Conservation (phyloP, 2,888 invertebrate genomes). For the Chloroclysta siterata region DNA sequence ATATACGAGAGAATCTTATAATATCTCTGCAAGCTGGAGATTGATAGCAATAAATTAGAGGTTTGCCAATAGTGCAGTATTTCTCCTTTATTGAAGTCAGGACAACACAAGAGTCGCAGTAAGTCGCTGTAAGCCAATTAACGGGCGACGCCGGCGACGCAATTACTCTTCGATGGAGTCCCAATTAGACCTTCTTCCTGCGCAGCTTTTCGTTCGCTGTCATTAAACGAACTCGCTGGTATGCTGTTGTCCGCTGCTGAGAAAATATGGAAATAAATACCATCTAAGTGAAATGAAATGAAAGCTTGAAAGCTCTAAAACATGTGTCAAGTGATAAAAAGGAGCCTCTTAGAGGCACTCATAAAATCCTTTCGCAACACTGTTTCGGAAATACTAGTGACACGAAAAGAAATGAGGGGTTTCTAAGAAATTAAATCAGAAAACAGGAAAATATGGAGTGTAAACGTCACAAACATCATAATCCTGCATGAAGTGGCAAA, state of each 20-base stretch:
- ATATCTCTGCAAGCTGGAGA: background rate
- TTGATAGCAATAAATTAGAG: slow-evolving; percentile 7
- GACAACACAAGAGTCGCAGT: slow-evolving; percentile 17
- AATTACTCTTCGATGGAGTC: slow-evolving; percentile 39
- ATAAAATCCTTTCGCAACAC: no score
- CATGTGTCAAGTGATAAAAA: no score
- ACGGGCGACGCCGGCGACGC: slow-evolving; percentile 34
- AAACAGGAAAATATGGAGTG: no score
- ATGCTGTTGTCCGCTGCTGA: background rate
- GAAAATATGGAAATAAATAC: slow-evolving; percentile 1
- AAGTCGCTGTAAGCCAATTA: slow-evolving; percentile 32
- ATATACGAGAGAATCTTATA: background rate
- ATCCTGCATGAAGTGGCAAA: no score
- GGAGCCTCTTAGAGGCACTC: no score
- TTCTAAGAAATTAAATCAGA: no score
- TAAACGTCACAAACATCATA: no score
- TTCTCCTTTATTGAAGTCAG: slow-evolving; percentile 7
- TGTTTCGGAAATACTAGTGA: no score
- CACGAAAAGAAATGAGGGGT: no score
- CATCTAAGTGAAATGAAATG: no score
- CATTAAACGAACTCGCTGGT: slow-evolving; percentile 26
- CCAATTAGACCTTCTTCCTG: slow-evolving; percentile 38
- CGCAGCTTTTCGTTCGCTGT: slow-evolving; percentile 24
- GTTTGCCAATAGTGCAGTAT: slow-evolving; percentile 10
- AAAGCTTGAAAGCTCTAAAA: no score